Conservation (phyloP, 1,140 invertebrate species). For the Stegodyphus mimosarum region DNA sequence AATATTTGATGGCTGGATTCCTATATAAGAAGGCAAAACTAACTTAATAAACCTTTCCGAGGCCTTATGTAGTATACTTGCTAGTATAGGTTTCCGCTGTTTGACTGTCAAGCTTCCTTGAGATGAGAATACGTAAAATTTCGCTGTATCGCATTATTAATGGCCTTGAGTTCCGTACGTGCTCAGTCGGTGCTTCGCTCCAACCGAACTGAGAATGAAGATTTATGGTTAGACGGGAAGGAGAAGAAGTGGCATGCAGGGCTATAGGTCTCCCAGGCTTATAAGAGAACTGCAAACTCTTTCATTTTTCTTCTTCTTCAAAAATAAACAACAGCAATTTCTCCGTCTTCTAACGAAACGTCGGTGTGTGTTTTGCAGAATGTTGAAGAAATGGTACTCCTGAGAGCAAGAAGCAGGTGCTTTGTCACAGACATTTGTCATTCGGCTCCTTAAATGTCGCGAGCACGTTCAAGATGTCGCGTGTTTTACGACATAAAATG, state of each 20-base stretch:
- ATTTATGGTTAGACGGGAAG: constrained; percentile 26
- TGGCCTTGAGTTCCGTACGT: constrained; percentile 28
- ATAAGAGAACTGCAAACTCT: background rate
- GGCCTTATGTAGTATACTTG: too few relatives aligned
- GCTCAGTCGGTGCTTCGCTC: constrained; percentile 20
- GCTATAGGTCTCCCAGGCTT: background rate
- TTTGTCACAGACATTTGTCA: constrained; percentile 30
- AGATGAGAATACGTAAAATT: constrained; percentile 6
- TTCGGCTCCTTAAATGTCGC: background rate
- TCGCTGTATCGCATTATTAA: constrained; percentile 40
- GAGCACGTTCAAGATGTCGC: background rate
- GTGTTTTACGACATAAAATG: too few relatives aligned
- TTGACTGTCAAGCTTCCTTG: background rate
- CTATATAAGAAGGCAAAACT: too few relatives aligned
- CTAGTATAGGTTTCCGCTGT: too few relatives aligned
- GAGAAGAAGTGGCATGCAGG: background rate
- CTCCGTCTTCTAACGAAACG: constrained; percentile 14
- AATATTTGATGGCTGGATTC: too few relatives aligned
- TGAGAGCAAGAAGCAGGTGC: constrained; percentile 31
- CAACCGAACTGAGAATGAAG: constrained; percentile 39
- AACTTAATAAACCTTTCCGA: too few relatives aligned
- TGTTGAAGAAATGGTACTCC: constrained; percentile 2
- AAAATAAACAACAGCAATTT: constrained; percentile 42
- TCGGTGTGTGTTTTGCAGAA: background rate
- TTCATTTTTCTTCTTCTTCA: constrained; percentile 54